Base-by-base conservation (phyloP, 2,888 invertebrate species). In the Crepidodera aurea region DNA sequence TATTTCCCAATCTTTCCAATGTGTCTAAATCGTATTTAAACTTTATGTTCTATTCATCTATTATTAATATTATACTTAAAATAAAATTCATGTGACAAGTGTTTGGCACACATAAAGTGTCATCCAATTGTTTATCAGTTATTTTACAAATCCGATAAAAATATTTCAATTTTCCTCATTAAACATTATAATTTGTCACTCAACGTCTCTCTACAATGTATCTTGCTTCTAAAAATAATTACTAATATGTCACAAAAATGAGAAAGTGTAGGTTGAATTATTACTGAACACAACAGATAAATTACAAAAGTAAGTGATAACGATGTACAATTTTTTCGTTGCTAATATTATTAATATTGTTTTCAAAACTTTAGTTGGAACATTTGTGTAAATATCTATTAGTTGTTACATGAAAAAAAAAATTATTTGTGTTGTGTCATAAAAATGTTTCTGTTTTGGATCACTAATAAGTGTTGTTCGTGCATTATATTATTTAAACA, bases 161-260 rank as follows among this genome's bases (percentile, higher is more conserved):
- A 40, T 40, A 40, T 40, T 46, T 19, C 1, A 22, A 22, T 44
- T 44, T 22, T 18, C 19, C 19, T 44, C 25, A 46, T 46, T 46
- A 46, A 46, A 46, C 13, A 10, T n/a, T 7, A 22, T 16, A 39
- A 40, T 53, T 53, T 40, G 40, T 54, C 42, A 29, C 18, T 40
- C 54, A 27, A 15, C 18, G 22, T 6, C 10, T 46, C 27, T 50
- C 12, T 34, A 37, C 19, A 37, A 4, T 46, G 5, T 12, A 19
- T 42, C 6, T 42, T 7, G 15, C 12, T 4, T 40, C 40, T 40
- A 40, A 40, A 18, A 18, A 40, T 40, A 40, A 8, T 32, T 32
- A 32, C 5, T n/a, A 32, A 32, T 32, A 32, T 2, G 18, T 13
- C 2, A 4, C 40, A 40, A 18, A 10, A 18, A 16, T 18, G 16